Base-by-base conservation (phyloP, 2,113 vertebrate species). In the Centrocercus urophasianus region DNA sequence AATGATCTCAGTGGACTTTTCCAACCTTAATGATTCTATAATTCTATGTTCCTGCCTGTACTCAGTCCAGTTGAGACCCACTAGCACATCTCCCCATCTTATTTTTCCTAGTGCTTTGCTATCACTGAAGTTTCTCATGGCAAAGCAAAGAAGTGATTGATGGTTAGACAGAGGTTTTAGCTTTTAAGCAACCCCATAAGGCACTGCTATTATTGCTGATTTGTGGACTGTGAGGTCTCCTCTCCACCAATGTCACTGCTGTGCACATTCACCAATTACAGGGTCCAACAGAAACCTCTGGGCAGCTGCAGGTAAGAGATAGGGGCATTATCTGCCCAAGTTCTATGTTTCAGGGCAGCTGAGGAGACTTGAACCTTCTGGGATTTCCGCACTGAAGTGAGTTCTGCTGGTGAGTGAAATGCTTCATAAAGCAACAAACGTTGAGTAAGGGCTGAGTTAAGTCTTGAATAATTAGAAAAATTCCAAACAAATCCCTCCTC, bases 401-500 rank as follows among this genome's bases (percentile, higher is more conserved):
- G 42, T 20, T 30, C 47, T 52, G 21, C 22, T 79, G 36, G 32
- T 79, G 77, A 86, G 43, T 15, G 50, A 79, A 70, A 89, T 30
- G 34, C 57, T 88, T 54, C 54, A 34, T 57, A 71, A 34, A 50
- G 52, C 22, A 71, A 36, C 32, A 11, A 20, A 71, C 0, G 0
- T 27, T 50, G 38, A 54, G 24, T 34, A 57, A 66, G 36, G n/a
- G n/a, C 48, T 63, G 63, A 80, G 42, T 67, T 89, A 86, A 86
- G 64, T 63, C 89, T 54, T 50, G 79, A 86, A 75, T 86, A 89
- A 86, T 72, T 80, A 80, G 47, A 86, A 86, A 80, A 83, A 83
- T 76, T 83, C 77, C 59, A 59, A 52, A 63, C 30, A 89, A 91
- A 86, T 89, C 77, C 52, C 52, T 83, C 47, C 47, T 89, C 47